Evolutionary conservation across 2,888 invertebrate species (phyloP).

Genomic region (Chironomus riparius): DNA sequence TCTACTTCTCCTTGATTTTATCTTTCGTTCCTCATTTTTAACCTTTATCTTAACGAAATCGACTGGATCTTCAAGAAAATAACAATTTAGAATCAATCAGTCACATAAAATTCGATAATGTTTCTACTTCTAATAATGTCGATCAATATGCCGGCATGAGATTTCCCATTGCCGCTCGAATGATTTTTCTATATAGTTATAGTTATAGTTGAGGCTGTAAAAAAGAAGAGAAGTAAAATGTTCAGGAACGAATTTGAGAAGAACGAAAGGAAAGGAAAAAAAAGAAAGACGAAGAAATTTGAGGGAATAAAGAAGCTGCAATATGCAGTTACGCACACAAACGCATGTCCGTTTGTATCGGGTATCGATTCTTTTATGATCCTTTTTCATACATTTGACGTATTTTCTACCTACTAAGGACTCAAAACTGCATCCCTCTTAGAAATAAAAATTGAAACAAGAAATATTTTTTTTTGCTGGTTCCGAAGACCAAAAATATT

Average conservation of each 20-base stretch:
- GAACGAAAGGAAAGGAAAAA: background rate
- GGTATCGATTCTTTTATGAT: conserved; percentile 24
- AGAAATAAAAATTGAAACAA: no score
- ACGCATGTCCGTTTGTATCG: background rate
- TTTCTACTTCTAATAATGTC: no score
- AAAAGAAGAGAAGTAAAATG: no score
- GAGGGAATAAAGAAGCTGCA: background rate
- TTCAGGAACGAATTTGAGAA: background rate
- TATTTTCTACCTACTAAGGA: conserved; percentile 14
- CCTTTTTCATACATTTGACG: background rate
- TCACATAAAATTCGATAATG: no score
- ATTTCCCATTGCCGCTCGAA: background rate
- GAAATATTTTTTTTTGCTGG: background rate
- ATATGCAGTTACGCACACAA: background rate
- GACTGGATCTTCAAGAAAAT: no score
- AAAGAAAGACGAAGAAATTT: background rate
- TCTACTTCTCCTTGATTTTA: no score
- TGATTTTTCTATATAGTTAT: background rate
- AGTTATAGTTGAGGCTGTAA: no score
- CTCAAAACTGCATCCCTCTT: conserved; percentile 9
- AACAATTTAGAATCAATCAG: no score
- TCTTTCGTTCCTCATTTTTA: no score
- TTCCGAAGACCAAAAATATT: background rate
- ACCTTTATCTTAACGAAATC: no score
- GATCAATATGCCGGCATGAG: background rate